phyloP scores from a whole-genome alignment of 2,797 vertebrate species.

The Trachurus trachurus region DNA sequence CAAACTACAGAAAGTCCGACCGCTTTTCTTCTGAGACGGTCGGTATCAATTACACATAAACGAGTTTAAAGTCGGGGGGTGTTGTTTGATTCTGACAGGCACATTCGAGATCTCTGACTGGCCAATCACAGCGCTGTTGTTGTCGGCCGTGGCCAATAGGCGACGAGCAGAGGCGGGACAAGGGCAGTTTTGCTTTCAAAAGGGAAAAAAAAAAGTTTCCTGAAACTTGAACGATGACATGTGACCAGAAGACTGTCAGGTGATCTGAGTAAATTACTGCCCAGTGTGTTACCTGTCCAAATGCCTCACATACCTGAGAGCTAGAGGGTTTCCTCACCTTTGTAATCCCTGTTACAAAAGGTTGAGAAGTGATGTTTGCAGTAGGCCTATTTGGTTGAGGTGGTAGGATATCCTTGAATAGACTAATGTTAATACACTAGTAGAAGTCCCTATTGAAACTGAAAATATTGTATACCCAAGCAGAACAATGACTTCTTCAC shows the following conservation, averaged over 20 bases:
- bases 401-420: not conserved
- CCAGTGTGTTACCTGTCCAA: conserved; percentile 60
- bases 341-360: not conserved
- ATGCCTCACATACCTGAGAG: conserved; percentile 54
- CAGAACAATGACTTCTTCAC: not conserved
- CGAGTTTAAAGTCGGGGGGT: conserved; percentile 74
- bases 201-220: conserved; percentile 77
- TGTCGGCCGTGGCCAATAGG: conserved; percentile 59
- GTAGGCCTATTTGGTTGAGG: not conserved
- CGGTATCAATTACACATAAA: conserved; percentile 75
- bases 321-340: not conserved
- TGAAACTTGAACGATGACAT: conserved; percentile 86
- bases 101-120: not conserved
- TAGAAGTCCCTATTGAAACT: not conserved
- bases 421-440: not conserved
- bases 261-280: conserved; percentile 64
- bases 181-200: conserved; percentile 48
- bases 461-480: no score
- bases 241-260: conserved; percentile 85
- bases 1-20: conserved; percentile 29
- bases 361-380: not conserved
- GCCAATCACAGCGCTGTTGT: conserved; percentile 63
- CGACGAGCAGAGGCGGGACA: conserved; percentile 54
- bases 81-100: conserved; percentile 51
- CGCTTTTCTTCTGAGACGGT: conserved; percentile 31